Percentiles rank a stretch among this genome's conserved stretches.
phyloP scores from a whole-genome alignment of 2,113 vertebrate genomes.

The Pseudolaguvia tuberculata region DNA sequence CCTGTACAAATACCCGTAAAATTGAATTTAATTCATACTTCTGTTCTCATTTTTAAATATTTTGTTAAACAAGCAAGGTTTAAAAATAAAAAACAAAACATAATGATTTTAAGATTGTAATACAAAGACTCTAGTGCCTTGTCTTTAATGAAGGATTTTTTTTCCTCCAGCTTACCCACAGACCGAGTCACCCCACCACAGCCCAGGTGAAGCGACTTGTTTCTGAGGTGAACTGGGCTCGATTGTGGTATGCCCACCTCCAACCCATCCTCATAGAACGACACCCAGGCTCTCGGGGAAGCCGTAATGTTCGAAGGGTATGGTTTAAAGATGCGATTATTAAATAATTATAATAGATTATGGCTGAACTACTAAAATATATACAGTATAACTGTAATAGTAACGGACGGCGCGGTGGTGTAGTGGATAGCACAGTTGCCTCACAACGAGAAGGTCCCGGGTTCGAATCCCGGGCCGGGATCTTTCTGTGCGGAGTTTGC shows the following conservation, averaged over 20 bases:
- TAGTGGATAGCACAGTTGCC: no score
- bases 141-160: background rate
- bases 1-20: background rate
- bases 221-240: constrained; percentile 67
- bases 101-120: background rate
- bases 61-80: no score
- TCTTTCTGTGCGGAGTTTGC: no score
- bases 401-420: no score
- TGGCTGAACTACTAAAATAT: no score
- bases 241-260: constrained; percentile 76
- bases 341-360: no score
- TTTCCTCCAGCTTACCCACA: constrained; percentile 60
- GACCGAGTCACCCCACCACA: constrained; percentile 65
- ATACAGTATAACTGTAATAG: no score
- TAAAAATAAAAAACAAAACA: no score
- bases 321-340: no score
- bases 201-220: constrained; percentile 67
- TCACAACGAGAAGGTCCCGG: no score
- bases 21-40: background rate
- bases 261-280: constrained; percentile 76
- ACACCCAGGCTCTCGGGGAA: constrained; percentile 75
- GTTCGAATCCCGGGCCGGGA: no score
- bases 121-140: background rate
- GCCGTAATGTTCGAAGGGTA: constrained; percentile 73
- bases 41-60: background rate